Percentiles rank a stretch among this genome's conserved stretches.
These are phyloP conservation scores for Baronia brevicornis DNA, from an alignment of 2,888 invertebrate genomes.

Conservation along the genomic window DNA sequence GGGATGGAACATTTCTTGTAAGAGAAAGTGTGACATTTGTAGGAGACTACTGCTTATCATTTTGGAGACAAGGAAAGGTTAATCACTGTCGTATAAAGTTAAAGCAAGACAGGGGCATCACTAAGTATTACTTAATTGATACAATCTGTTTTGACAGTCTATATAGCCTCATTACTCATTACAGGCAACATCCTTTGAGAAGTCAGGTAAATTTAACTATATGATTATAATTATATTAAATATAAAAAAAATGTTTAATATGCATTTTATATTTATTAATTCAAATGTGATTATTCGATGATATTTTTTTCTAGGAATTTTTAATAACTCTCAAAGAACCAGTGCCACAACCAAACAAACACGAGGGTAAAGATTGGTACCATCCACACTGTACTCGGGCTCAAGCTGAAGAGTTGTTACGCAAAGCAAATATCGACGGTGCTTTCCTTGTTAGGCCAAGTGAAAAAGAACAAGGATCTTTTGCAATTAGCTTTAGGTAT, in stretches of 20 bases:
- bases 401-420: slow-evolving; percentile 91
- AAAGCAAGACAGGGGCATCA: slow-evolving; percentile 90
- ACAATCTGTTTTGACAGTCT: slow-evolving; percentile 92
- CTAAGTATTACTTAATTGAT: slow-evolving; percentile 93
- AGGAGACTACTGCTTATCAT: slow-evolving; percentile 96
- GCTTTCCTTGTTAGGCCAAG: slow-evolving; percentile 96
- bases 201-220: slow-evolving; percentile 77
- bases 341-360: slow-evolving; percentile 95
- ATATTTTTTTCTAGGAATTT: slow-evolving; percentile 78
- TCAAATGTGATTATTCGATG: neutral
- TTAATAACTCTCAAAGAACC: slow-evolving; percentile 91
- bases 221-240: slow-evolving; percentile 2
- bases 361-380: slow-evolving; percentile 96
- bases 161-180: slow-evolving; percentile 93
- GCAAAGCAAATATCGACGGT: slow-evolving; percentile 89
- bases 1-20: slow-evolving; percentile 94
- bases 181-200: slow-evolving; percentile 88
- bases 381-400: slow-evolving; percentile 86
- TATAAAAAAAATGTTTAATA: neutral
- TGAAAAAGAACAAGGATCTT: slow-evolving; percentile 89
- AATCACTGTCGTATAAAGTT: slow-evolving; percentile 95
- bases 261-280: neutral
- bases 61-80: slow-evolving; percentile 92
- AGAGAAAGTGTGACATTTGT: slow-evolving; percentile 96
- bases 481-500: slow-evolving; percentile 95